Base-by-base conservation (phyloP, 1,140 invertebrate species). In the Mycetomoellerius zeteki region DNA sequence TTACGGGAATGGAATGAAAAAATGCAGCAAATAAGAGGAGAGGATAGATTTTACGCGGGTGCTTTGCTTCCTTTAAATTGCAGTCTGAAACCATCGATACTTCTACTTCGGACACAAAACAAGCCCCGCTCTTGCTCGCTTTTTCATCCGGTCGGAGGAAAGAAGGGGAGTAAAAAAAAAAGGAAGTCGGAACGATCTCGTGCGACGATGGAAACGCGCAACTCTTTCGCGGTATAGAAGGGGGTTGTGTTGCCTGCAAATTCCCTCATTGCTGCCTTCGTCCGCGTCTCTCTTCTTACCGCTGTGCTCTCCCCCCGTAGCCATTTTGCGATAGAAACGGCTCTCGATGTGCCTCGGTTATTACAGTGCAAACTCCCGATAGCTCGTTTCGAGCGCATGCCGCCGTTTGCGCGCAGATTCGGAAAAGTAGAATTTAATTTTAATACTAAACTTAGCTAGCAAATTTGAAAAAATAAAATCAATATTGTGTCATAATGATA, bases 301-400 rank as follows among this genome's bases (percentile, higher is more conserved):
- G 64, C 58, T 58, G 30, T 30, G 33, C 47, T 56, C 65, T 87
- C 67, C 72, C 72, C 60, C 80, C 37, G 65, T 84, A 69, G 80
- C 43, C 88, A 81, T 89, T 90, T 89, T 75, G 88, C 89, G 81
- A 90, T 90, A 88, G 88, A 90, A 89, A 89, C 89, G 71, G 58
- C 64, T 14, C 80, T 89, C 87, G 87, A 78, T 64, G 58, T 65
- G 65, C 54, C 85, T 85, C 85, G 60, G 88, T 90, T 90, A 87
- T 90, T 87, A 90, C 89, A 52, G 85, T 75, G 84, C 84, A 69
- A 89, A 86, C 71, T 88, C 87, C 33, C 82, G 54, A 86, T 88
- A 86, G 87, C 30, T 75, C 76, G 56, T 89, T 81, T 76, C 75
- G 69, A 73, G 56, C 56, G 30, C 16, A 60, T 27, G 85, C 75